Evolutionary conservation across 2,797 vertebrate genomes (phyloP), one percentile per base, ranked within the genome.

Genomic region (Dermochelys coriacea): DNA sequence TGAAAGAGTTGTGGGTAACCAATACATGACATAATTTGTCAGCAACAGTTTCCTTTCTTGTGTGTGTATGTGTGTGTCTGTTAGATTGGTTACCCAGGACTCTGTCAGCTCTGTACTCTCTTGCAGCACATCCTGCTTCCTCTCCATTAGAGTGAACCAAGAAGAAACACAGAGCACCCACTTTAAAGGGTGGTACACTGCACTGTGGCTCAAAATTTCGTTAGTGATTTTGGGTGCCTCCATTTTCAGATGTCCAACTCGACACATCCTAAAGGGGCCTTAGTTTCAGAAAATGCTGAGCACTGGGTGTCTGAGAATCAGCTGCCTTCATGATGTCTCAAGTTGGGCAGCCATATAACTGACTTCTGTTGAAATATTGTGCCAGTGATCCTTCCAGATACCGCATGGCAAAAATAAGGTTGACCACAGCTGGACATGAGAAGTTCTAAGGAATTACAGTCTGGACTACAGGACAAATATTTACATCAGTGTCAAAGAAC

Each of bases 241-340:
- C 11, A 31, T 78, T 75, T 88, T 75, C 85, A 86, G 68, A 12
- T 0, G 3, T 29, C 12, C 18, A 85, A 41, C 29, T 16, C 52
- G 12, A 52, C 49, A 79, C 71, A 47, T 7, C n/a, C 8, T 77
- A 52, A 31, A 55, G 27, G 16, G 25, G 5, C 50, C 80, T 83
- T 27, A 27, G 37, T 10, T 15, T 29, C 1, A 25, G 80, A 89
- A 89, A 91, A 90, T 75, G 71, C 37, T 45, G 25, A 18, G 45
- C 41, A 41, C 0, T 0, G 2, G 1, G 27, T 6, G 6, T 78
- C 51, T 74, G n/a, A 45, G 85, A 84, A 79, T 27, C 4, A 18
- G 23, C 27, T 16, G 23, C 11, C 31, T 3, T 54, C 49, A 27
- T 4, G 23, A 18, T 27, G 5, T 11, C 54, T 57, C 61, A 82